These are phyloP conservation scores for Drosophila atripex DNA, from an alignment of 2,888 invertebrate genomes.

Conservation along the genomic window DNA sequence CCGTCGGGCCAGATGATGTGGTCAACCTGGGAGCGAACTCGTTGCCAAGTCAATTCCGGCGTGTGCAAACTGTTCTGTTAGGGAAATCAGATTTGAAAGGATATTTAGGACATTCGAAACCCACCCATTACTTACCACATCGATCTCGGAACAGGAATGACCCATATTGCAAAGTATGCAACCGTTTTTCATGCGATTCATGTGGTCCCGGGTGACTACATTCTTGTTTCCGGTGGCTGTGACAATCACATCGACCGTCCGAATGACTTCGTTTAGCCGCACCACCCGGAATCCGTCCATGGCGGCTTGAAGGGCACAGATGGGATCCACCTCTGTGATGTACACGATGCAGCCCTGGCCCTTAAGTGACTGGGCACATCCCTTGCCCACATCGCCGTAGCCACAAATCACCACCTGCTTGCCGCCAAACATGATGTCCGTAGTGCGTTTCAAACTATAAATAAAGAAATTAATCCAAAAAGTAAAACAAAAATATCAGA, in stretches of 20 bases:
- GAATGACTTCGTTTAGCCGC: slow-evolving; percentile 94
- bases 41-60: slow-evolving; percentile 98
- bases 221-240: slow-evolving; percentile 98
- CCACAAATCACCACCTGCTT: slow-evolving; percentile 98
- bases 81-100: neutral
- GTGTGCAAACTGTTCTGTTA: slow-evolving; percentile 92
- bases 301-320: slow-evolving; percentile 96
- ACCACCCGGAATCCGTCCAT: slow-evolving; percentile 98
- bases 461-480: neutral
- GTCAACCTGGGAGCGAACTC: slow-evolving; percentile 97
- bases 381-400: slow-evolving; percentile 98
- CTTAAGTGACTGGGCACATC: slow-evolving; percentile 96
- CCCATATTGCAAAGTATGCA: slow-evolving; percentile 98
- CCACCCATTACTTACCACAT: slow-evolving; percentile 87
- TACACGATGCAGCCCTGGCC: slow-evolving; percentile 95
- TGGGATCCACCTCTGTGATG: slow-evolving; percentile 97
- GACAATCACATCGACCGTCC: slow-evolving; percentile 96
- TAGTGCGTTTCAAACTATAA: slow-evolving; percentile 83
- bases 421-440: slow-evolving; percentile 97
- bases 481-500: neutral
- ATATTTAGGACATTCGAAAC: neutral
- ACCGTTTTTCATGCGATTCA: slow-evolving; percentile 98
- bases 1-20: slow-evolving; percentile 99
- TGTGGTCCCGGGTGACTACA: slow-evolving; percentile 95
- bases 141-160: slow-evolving; percentile 97